Base-by-base conservation (phyloP, 2,797 vertebrate species). In the Podarcis siculus region DNA sequence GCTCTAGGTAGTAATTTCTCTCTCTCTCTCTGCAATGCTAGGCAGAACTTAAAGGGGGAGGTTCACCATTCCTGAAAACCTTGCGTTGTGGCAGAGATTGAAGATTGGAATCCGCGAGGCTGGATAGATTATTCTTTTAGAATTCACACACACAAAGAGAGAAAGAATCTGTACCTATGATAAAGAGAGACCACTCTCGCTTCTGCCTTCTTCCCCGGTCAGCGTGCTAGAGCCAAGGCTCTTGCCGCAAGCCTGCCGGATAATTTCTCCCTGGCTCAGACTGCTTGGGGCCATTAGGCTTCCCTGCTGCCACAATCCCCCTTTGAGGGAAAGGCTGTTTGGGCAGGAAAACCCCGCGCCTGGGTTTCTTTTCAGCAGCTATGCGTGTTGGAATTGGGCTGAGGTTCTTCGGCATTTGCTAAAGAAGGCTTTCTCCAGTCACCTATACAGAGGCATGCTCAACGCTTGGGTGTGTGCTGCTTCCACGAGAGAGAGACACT, bases 121-220 rank as follows among this genome's bases (percentile, higher is more conserved):
- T 86, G 17, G 5, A 27, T 79, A 2, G 8, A 25, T 42, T 61
- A 2, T 58, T 84, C 25, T 83, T 67, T n/a, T 83, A 81, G 83
- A 90, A 35, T 19, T 64, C 61, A 67, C 15, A 32, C 45, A 23
- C n/a, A 4, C 2, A 21, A 12, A 49, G 49, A 49, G 49, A 55
- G 35, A 64, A 9, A 13, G 4, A 58, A 10, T 6, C 25, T 5
- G 8, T 85, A 45, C 66, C 21, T 64, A 79, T 49, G 27, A 25
- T 89, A 45, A 21, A 87, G 32, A n/a, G 75, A 73, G 69, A 88
- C 79, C 8, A 85, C 86, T 88, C 94, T 92, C 89, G 79, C 87
- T 90, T 89, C 85, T 87, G 58, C 64, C 32, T 27, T 61, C 72
- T 91, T 91, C 86, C 87, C 45, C 32, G 67, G 49, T 32, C 89